These are phyloP conservation scores for Bubo bubo DNA, from an alignment of 2,113 vertebrate genomes.

Conservation along the genomic window DNA sequence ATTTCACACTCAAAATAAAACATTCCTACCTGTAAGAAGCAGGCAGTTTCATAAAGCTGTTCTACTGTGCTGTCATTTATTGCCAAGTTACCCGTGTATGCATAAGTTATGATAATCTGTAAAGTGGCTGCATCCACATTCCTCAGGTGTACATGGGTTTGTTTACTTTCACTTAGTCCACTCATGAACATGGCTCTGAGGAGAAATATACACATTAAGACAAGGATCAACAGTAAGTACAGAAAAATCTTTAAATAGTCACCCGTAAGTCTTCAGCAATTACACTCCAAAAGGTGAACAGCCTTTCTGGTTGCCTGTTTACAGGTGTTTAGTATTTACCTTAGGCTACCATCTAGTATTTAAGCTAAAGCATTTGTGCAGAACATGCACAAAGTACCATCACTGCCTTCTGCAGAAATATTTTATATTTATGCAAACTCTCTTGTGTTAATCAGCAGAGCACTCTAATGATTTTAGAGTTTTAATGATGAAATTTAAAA, in stretches of 20 bases:
- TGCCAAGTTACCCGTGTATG: constrained; percentile 95
- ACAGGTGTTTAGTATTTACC: neutral
- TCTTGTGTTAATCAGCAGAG: neutral
- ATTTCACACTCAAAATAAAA: neutral
- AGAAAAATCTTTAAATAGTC: neutral
- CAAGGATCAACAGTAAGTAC: neutral
- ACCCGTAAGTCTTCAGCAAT: neutral
- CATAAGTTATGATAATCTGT: constrained; percentile 94
- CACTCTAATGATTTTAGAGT: neutral
- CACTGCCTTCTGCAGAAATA: neutral
- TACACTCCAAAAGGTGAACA: neutral
- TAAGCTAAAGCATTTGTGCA: neutral
- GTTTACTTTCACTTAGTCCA: constrained; percentile 95
- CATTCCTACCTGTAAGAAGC: constrained; percentile 91
- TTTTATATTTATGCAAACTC: neutral
- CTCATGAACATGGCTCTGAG: constrained; percentile 98
- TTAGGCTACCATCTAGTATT: neutral
- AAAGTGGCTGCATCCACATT: constrained; percentile 93
- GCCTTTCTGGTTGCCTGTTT: neutral
- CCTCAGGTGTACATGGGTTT: constrained; percentile 92
- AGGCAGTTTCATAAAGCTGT: constrained; percentile 97
- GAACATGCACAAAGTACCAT: neutral
- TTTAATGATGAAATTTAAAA: neutral
- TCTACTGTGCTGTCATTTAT: constrained; percentile 94
- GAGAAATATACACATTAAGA: neutral